Evolutionary conservation across 2,113 vertebrate genomes (phyloP).

Genomic region (Solenodon paradoxus): DNA sequence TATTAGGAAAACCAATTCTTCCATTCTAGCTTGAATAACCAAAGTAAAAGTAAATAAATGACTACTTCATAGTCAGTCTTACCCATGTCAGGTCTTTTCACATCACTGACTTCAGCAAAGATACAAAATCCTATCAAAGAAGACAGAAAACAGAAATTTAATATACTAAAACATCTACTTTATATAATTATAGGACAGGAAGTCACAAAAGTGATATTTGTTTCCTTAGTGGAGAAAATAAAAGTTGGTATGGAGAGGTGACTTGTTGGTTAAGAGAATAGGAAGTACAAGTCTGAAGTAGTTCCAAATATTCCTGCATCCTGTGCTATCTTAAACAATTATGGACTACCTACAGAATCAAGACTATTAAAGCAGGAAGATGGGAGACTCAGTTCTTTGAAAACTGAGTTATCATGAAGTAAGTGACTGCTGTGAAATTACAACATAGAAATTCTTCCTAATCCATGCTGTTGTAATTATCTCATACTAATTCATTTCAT

Average conservation of each 20-base stretch:
- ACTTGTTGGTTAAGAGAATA: background rate
- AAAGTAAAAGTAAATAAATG: background rate
- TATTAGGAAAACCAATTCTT: background rate
- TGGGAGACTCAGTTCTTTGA: background rate
- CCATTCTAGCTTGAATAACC: background rate
- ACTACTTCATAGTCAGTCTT: conserved; percentile 51
- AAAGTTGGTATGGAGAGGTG: background rate
- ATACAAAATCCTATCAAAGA: conserved; percentile 62
- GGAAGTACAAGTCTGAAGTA: background rate
- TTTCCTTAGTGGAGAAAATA: conserved; percentile 29
- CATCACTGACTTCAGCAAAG: conserved; percentile 73
- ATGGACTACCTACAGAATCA: background rate
- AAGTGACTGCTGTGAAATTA: conserved; percentile 7
- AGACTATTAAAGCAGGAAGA: background rate
- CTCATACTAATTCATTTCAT: background rate
- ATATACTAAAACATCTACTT: conserved; percentile 26
- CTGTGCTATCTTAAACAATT: background rate
- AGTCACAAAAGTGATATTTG: background rate
- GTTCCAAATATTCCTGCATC: background rate
- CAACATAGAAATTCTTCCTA: background rate
- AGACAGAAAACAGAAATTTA: conserved; percentile 59
- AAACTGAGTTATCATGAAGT: background rate
- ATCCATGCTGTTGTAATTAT: background rate
- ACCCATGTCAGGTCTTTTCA: conserved; percentile 78
- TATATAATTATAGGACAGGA: conserved; percentile 15